phyloP scores from a whole-genome alignment of 2,888 invertebrate genomes.

The Trissonchulus latispiculum region DNA sequence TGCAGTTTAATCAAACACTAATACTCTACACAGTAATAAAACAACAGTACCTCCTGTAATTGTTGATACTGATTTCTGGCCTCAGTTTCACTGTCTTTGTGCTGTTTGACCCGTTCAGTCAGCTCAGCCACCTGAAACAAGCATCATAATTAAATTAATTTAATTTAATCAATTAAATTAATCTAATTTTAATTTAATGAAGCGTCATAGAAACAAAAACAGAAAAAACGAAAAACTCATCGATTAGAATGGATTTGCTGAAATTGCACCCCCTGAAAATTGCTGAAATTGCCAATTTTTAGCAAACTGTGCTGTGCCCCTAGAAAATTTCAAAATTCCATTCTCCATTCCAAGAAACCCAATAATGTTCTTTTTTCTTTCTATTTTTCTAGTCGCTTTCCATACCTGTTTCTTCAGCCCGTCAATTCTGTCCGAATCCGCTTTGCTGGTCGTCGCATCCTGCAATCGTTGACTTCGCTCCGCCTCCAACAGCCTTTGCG shows the following conservation, averaged over 20 bases:
- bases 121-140: constrained; percentile 17
- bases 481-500: background rate
- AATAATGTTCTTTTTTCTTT: background rate
- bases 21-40: background rate
- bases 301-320: too few species aligned
- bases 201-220: too few species aligned
- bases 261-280: too few species aligned
- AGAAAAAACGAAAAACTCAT: too few species aligned
- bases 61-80: background rate
- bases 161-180: too few species aligned
- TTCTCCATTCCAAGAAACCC: too few species aligned
- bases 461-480: constrained; percentile 2
- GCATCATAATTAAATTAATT: too few species aligned
- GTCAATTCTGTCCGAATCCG: background rate
- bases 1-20: too few species aligned
- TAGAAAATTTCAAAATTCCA: too few species aligned
- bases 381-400: background rate
- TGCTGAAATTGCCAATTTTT: too few species aligned
- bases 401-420: constrained; percentile 8
- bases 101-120: background rate
- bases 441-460: background rate
- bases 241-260: too few species aligned
- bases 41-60: constrained; percentile 9
- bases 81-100: background rate
- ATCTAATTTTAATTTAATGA: too few species aligned